Evolutionary conservation across 2,113 vertebrate genomes (phyloP).

Genomic region (Prietella phreatophila): DNA sequence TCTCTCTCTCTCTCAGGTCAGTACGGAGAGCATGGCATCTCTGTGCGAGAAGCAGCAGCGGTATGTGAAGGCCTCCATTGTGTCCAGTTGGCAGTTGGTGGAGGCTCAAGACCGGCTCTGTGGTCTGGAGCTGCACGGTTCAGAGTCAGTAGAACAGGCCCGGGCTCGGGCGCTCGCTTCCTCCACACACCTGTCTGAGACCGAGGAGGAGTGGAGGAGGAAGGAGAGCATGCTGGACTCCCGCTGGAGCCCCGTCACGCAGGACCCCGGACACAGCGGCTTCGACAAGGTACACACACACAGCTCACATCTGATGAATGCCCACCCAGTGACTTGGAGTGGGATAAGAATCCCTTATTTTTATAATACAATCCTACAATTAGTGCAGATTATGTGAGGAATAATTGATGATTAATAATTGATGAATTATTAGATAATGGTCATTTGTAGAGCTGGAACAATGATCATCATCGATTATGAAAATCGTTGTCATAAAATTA

Average conservation of each 20-base stretch:
- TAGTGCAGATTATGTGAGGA: no score
- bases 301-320: not conserved
- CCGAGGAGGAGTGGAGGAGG: slow-evolving; percentile 89
- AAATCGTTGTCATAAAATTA: no score
- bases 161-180: slow-evolving; percentile 79
- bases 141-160: slow-evolving; percentile 90
- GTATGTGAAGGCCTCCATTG: slow-evolving; percentile 86
- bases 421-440: no score
- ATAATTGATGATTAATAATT: no score
- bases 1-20: slow-evolving; percentile 59
- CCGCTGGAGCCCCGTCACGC: slow-evolving; percentile 74
- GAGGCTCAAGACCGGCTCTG: slow-evolving; percentile 94
- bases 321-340: not conserved
- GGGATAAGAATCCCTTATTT: not conserved
- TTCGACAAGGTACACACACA: slow-evolving; percentile 84
- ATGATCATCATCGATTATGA: no score
- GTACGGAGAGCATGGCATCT: slow-evolving; percentile 78
- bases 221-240: slow-evolving; percentile 87
- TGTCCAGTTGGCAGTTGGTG: slow-evolving; percentile 89
- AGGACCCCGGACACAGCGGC: slow-evolving; percentile 83
- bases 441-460: no score
- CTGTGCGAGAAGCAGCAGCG: slow-evolving; percentile 87
- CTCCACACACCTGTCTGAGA: slow-evolving; percentile 80
- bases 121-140: slow-evolving; percentile 88
- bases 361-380: not conserved